Evolutionary conservation across 2,113 vertebrate species (phyloP), one percentile per base, ranked within the genome.

Genomic region (Macheiramphus alcinus): DNA sequence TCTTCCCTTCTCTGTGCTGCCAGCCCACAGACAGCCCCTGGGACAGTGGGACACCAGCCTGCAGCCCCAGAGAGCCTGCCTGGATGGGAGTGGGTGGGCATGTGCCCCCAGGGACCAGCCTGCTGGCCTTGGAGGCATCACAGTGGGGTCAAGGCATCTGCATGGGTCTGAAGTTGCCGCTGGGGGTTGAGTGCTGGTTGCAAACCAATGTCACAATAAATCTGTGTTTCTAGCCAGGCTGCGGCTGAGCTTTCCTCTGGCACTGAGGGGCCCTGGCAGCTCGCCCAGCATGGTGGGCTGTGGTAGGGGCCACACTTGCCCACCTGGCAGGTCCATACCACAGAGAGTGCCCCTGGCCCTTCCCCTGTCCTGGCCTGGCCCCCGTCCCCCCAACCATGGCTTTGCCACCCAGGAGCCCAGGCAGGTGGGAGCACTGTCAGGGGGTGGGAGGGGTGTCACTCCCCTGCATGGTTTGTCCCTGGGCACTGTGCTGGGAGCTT

Each of bases 141-240:
- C 22, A 21, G 68, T 2, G 4, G 50, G 38, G 42, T 73, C 71
- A 52, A 61, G 72, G 48, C 3, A 0, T 25, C 26, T 3, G 3
- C 2, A 3, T 3, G 18, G n/a, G 43, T 52, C 50, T 2, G 5
- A 56, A 92, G n/a, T 43, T 4, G 0, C 68, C 2, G 22, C 55
- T 20, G 71, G 11, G 40, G 16, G 13, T 1, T 50, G 67, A 90
- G 50, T 42, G 85, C 62, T 83, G 75, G 9, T 66, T 95, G 45
- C 86, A 92, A 95, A 73, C 42, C 0, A 5, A 71, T 75, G 74
- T 85, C 5, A 38, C 89, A 97, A 97, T 97, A 97, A 97, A 97
- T 42, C 18, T 11, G 12, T 91, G 72, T 91, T 93, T 95, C 78
- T 87, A 95, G n/a, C 45, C 71, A 38, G 66, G 66, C 58, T 88